phyloP scores from a whole-genome alignment of 2,888 invertebrate genomes.

The Orchesellides sinensis region DNA sequence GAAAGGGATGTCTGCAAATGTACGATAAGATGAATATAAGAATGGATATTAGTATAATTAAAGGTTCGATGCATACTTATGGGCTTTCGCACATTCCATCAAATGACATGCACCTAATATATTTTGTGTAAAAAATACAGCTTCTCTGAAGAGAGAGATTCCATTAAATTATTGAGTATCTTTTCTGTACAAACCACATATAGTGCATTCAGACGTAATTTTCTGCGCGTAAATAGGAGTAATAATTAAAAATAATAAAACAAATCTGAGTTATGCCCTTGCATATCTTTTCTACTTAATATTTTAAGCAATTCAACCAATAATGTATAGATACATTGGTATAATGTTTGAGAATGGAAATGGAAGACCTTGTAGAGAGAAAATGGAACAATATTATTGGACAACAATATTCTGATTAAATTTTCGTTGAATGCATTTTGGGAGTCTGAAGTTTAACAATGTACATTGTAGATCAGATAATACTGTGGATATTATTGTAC shows the following conservation, averaged over 20 bases:
- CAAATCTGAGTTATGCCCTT: conserved; percentile 43
- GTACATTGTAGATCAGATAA: not conserved
- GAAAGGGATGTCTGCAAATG: too few relatives aligned
- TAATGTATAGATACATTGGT: too few relatives aligned
- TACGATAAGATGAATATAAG: not conserved
- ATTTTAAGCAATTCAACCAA: too few relatives aligned
- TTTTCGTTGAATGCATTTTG: too few relatives aligned
- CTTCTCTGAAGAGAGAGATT: conserved; percentile 41
- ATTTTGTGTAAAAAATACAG: conserved; percentile 52
- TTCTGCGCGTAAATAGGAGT: not conserved
- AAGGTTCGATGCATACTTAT: conserved; percentile 31
- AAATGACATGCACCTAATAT: conserved; percentile 58
- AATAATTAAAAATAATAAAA: conserved; percentile 16
- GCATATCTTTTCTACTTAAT: conserved; percentile 59
- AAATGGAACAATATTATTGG: too few relatives aligned
- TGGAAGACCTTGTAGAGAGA: not conserved
- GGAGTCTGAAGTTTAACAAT: not conserved
- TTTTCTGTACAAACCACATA: conserved; percentile 55
- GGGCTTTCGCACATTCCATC: conserved; percentile 67
- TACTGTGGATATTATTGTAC: not conserved
- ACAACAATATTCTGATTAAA: too few relatives aligned
- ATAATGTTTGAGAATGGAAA: too few relatives aligned
- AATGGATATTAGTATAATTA: not conserved
- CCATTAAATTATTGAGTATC: conserved; percentile 40
- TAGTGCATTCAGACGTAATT: conserved; percentile 22